A percentile compares a stretch with the other conserved stretches of the same genome.
These are phyloP conservation scores for Tetramorium simillimum DNA, from an alignment of 1,140 invertebrate genomes.

Conservation along the genomic window DNA sequence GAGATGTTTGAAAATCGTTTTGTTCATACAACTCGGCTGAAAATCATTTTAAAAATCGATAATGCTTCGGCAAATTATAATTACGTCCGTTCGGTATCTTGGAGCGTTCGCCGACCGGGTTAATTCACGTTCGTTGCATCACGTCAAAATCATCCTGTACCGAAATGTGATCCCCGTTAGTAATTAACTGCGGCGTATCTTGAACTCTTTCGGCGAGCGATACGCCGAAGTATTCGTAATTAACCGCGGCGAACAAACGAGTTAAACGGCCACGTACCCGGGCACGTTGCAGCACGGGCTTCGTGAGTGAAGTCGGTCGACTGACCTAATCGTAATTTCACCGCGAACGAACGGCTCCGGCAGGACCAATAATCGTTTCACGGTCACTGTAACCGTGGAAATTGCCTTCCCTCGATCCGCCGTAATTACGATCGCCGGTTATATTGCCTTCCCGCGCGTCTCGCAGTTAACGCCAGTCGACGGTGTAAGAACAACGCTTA, in stretches of 20 bases:
- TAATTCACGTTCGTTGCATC: not conserved
- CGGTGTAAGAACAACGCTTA: conserved; percentile 32
- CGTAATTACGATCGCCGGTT: conserved; percentile 70
- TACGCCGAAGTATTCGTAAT: conserved; percentile 49
- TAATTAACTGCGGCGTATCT: conserved; percentile 30
- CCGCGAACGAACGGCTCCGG: conserved; percentile 66
- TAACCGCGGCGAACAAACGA: conserved; percentile 66
- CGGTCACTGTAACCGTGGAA: conserved; percentile 74
- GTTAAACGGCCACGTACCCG: conserved; percentile 25
- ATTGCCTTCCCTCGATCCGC: conserved; percentile 67
- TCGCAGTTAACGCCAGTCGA: conserved; percentile 30
- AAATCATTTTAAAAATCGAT: conserved; percentile 34
- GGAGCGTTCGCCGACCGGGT: not conserved
- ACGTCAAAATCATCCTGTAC: not conserved
- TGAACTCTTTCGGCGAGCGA: conserved; percentile 17
- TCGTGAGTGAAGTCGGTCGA: conserved; percentile 66
- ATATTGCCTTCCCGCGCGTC: conserved; percentile 40
- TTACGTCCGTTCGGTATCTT: not conserved
- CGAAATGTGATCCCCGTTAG: not conserved
- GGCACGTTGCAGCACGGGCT: conserved; percentile 28
- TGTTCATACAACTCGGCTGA: not conserved
- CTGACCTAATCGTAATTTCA: conserved; percentile 74
- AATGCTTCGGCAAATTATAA: not conserved
- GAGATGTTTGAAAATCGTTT: conserved; percentile 18
- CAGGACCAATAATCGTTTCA: conserved; percentile 75